Conservation (phyloP, 1,140 invertebrate genomes). For the Hesperophylax magnus region DNA sequence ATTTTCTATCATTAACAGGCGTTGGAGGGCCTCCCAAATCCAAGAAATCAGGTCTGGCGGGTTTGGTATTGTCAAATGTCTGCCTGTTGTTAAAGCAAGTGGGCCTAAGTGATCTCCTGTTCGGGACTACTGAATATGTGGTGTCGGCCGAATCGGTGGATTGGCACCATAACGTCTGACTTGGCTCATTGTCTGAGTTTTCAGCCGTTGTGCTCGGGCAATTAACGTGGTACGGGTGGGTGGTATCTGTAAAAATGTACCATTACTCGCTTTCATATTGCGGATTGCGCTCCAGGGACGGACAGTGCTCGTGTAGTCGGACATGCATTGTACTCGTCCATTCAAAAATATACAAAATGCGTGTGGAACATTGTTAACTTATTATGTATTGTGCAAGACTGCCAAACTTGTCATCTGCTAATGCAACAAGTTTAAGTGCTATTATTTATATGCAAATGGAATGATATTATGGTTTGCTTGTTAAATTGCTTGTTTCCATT, state of each 20-base stretch:
- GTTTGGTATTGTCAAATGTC: constrained; percentile 55
- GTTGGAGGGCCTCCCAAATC: constrained; percentile 59
- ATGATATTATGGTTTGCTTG: no score
- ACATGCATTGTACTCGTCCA: not conserved
- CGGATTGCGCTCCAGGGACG: not conserved
- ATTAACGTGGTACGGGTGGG: constrained; percentile 56
- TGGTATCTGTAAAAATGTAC: constrained; percentile 59
- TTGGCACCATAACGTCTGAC: constrained; percentile 56
- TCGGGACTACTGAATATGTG: constrained; percentile 60
- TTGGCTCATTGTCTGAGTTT: constrained; percentile 58
- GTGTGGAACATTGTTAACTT: no score
- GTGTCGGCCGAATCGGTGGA: constrained; percentile 59
- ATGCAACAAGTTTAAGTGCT: not conserved
- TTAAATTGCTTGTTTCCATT: no score
- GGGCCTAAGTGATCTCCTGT: constrained; percentile 62
- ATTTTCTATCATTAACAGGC: constrained; percentile 68
- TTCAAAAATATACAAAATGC: no score
- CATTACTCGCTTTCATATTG: constrained; percentile 50
- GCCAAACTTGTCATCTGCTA: not conserved
- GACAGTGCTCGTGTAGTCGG: constrained; percentile 31
- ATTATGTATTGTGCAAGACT: not conserved
- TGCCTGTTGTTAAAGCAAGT: constrained; percentile 60
- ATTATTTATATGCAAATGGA: not conserved
- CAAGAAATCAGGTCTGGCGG: constrained; percentile 60
- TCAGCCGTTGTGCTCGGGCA: constrained; percentile 58